Percentiles rank a stretch among this genome's conserved stretches.
phyloP scores from a whole-genome alignment of 2,113 vertebrate genomes.

The Puffinus mauretanicus region DNA sequence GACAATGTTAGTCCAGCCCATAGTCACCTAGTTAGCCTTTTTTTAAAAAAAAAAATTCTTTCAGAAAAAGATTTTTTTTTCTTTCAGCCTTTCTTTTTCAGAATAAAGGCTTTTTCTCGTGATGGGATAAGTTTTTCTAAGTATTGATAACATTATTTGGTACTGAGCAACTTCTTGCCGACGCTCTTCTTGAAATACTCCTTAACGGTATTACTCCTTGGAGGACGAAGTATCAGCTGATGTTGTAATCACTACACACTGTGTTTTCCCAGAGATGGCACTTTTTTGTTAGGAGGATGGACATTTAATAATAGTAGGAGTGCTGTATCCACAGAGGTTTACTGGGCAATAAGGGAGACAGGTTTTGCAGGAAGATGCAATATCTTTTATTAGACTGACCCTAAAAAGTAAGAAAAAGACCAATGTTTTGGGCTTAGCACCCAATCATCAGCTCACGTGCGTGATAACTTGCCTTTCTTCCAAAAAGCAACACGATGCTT shows the following conservation, averaged over 20 bases:
- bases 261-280: background rate
- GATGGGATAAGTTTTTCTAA: background rate
- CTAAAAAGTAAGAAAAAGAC: background rate
- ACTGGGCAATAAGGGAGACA: background rate
- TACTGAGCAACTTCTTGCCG: background rate
- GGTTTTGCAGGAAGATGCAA: background rate
- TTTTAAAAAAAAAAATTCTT: too few species aligned
- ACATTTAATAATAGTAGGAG: background rate
- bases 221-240: background rate
- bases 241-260: background rate
- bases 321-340: background rate
- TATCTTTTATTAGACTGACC: background rate
- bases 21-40: background rate
- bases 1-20: background rate
- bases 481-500: background rate
- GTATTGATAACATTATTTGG: background rate
- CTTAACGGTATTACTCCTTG: background rate
- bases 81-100: background rate
- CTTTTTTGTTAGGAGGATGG: background rate
- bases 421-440: background rate
- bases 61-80: too few species aligned
- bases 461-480: background rate
- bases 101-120: background rate
- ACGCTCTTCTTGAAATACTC: background rate
- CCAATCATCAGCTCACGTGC: background rate